Base-by-base conservation (phyloP, 35 echinoderm and acorn worm species). In the Eucidaris tribuloides region DNA sequence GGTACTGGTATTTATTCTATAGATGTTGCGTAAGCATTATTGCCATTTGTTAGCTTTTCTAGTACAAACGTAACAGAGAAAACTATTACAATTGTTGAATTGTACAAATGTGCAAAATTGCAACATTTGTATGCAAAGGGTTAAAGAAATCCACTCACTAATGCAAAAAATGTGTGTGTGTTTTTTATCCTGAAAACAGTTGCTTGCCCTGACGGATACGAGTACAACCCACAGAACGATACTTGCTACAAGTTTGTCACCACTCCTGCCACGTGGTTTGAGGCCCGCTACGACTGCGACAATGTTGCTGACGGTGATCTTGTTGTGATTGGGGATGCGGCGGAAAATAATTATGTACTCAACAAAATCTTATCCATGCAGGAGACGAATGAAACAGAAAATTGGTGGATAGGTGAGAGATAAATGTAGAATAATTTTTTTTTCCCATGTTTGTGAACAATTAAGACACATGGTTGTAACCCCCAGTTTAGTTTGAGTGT, bases 161-260 rank as follows among this genome's bases (percentile, higher is more conserved):
- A n/a, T n/a, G n/a, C n/a, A n/a, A n/a, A n/a, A n/a, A n/a, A n/a
- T n/a, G n/a, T n/a, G n/a, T n/a, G n/a, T n/a, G n/a, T n/a, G n/a
- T n/a, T n/a, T n/a, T n/a, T n/a, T n/a, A n/a, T n/a, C n/a, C n/a
- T n/a, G n/a, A n/a, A n/a, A n/a, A n/a, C n/a, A 97, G 89, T 82
- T 62, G 72, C 72, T 31, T 92, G 94, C 56, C 86, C 94, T 18
- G 90, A 92, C 11, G 94, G 90, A 4, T 97, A 91, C 77, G 82
- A 82, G 29, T 68, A 79, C 60, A 82, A 82, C 18, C 43, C 46
- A 27, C 62, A 84, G 19, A 58, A 46, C 20, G 83, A 81, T 1
- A 88, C 89, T 17, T 97, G 94, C 64, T 93, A 97, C 64, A 97
- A 89, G 82, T 97, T 97, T 79, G 85, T 89, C 5, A 46, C 44